Evolutionary conservation across 1,140 invertebrate genomes (phyloP), one percentile per base, ranked within the genome.

Genomic region (Hypsibius dujardini): DNA sequence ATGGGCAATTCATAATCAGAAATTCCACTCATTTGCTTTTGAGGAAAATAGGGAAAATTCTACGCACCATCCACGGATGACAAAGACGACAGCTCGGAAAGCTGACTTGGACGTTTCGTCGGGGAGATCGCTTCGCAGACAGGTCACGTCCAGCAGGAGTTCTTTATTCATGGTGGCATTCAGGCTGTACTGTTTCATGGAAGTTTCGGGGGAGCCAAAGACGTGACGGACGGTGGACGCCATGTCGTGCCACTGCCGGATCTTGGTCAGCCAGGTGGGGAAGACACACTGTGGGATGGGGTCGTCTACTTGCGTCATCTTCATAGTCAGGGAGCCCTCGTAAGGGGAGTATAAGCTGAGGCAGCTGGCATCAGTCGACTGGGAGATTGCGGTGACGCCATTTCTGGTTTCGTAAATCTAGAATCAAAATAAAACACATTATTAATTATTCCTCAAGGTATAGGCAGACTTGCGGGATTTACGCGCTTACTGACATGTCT

Each of bases 281-380:
- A 67, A 67, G 62, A 14, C 45, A 42, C 62, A 67, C 42, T 67
- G 7, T 3, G 62, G 62, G 3, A 14, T 3, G 62, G 62, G 62
- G 45, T 67, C 62, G 62, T 3, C 3, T 42, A 14, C 62, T 67
- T 42, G 62, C 42, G 42, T 42, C 62, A 67, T 67, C 7, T 12
- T 42, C 7, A 67, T 3, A 12, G 62, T 67, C 42, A 67, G 62
- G 12, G 62, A 42, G 7, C 62, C 62, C 45, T 67, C 62, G 7
- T 12, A 14, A 3, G 62, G 7, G 3, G 62, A 14, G 3, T 67
- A 3, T 3, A 67, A 3, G 7, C 12, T 42, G 3, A 14, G 12
- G 62, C 62, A 67, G 7, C 7, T 67, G 62, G 62, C 62, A 67
- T 67, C 62, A 14, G 62, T 42, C 62, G 62, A 67, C 62, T 67